Conservation (phyloP, 30 jellyfish, hydroid and myxozoan genomes). For the Aurelia coerulea region DNA sequence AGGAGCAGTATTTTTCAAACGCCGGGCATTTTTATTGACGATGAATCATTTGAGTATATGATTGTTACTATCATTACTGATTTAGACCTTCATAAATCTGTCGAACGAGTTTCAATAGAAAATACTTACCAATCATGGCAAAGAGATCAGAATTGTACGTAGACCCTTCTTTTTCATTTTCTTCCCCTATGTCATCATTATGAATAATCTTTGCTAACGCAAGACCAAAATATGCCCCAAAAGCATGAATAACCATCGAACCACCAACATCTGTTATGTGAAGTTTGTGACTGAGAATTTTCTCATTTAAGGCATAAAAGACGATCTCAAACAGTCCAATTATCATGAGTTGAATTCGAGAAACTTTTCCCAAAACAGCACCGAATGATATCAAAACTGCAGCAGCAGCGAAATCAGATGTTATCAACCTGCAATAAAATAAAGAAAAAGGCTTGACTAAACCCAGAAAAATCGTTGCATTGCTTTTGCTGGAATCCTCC, state of each 20-base stretch:
- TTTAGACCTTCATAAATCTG: too few species aligned
- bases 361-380: conserved; percentile 88
- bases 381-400: conserved; percentile 90
- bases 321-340: conserved; percentile 73
- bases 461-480: too few species aligned
- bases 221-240: conserved; percentile 96
- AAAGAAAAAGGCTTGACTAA: too few species aligned
- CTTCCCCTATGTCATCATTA: conserved; percentile 53
- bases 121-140: conserved; percentile 79
- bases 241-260: conserved; percentile 85
- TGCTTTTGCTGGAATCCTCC: too few species aligned
- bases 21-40: too few species aligned
- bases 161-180: conserved; percentile 81
- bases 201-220: conserved; percentile 75
- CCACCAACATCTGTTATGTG: conserved; percentile 93
- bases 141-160: conserved; percentile 79
- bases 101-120: too few species aligned
- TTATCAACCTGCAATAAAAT: conserved; percentile 61
- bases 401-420: conserved; percentile 92
- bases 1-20: too few species aligned
- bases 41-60: too few species aligned
- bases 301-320: conserved; percentile 80
- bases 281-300: conserved; percentile 60
- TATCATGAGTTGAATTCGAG: conserved; percentile 83
- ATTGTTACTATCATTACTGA: too few species aligned